A percentile compares a stretch with the other conserved stretches of the same genome.
Evolutionary conservation across 1,140 invertebrate species (phyloP).

Genomic region (Arion vulgaris): DNA sequence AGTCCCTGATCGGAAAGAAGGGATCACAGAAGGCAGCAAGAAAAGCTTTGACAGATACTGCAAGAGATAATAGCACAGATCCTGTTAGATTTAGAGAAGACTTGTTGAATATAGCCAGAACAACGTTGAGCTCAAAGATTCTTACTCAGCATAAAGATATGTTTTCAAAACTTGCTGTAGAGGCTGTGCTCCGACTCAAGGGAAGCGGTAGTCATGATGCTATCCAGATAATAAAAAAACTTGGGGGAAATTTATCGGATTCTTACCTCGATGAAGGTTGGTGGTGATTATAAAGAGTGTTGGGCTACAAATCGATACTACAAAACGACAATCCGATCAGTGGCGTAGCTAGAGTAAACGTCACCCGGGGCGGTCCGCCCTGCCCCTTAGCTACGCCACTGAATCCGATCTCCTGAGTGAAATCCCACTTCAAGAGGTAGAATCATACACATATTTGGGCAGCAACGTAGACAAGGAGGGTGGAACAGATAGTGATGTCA

Average conservation of each 20-base stretch:
- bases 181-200: slow-evolving; percentile 95
- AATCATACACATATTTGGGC: too few relatives aligned
- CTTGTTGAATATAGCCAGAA: slow-evolving; percentile 96
- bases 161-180: slow-evolving; percentile 94
- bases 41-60: slow-evolving; percentile 83
- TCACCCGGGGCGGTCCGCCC: too few relatives aligned
- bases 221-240: slow-evolving; percentile 98
- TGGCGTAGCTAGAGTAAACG: too few relatives aligned
- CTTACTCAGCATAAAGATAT: slow-evolving; percentile 97
- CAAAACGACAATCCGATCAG: too few relatives aligned
- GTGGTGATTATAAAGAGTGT: too few relatives aligned
- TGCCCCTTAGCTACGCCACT: too few relatives aligned
- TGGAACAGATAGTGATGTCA: too few relatives aligned
- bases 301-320: too few relatives aligned
- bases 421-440: too few relatives aligned
- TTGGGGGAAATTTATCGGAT: slow-evolving; percentile 91
- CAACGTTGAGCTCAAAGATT: slow-evolving; percentile 98
- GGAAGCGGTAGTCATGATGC: slow-evolving; percentile 95
- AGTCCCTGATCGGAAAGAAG: slow-evolving; percentile 94
- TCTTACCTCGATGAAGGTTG: slow-evolving; percentile 98
- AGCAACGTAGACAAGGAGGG: too few relatives aligned
- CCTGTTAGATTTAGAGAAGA: slow-evolving; percentile 87
- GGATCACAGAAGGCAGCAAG: slow-evolving; percentile 88
- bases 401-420: too few relatives aligned
- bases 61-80: slow-evolving; percentile 88